Percentiles rank a stretch among this genome's conserved stretches.
These are phyloP conservation scores for Microctonus aethiopoides DNA, from an alignment of 2,888 invertebrate species.

Conservation along the genomic window DNA sequence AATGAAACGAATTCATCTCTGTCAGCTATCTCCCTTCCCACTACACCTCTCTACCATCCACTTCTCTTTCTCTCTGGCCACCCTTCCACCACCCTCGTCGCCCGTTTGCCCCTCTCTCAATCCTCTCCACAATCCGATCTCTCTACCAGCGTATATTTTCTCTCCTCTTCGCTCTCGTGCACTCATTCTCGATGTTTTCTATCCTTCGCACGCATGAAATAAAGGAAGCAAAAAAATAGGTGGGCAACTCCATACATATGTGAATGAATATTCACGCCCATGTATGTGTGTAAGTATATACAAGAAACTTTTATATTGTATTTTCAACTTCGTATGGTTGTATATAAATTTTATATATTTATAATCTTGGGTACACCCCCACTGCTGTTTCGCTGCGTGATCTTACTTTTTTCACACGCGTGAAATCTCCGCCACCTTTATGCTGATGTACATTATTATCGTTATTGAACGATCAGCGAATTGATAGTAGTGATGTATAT, in stretches of 20 bases:
- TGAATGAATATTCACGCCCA: conserved; percentile 30
- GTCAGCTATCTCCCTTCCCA: conserved; percentile 60
- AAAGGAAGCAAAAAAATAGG: conserved; percentile 4
- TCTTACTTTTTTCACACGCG: conserved; percentile 50
- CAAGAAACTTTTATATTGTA: conserved; percentile 43
- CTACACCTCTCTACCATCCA: conserved; percentile 48
- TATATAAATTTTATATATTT: conserved; percentile 32
- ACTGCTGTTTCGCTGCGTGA: conserved; percentile 42
- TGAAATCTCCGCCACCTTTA: conserved; percentile 43
- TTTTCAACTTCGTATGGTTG: conserved; percentile 17
- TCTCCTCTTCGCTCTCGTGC: conserved; percentile 28
- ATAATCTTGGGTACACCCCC: conserved; percentile 42
- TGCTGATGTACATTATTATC: conserved; percentile 21
- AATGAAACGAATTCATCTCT: conserved; percentile 70
- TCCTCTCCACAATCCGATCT: conserved; percentile 21
- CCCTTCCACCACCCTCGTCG: conserved; percentile 44
- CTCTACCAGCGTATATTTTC: conserved; percentile 15
- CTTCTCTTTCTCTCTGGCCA: conserved; percentile 40
- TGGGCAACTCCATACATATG: conserved; percentile 33
- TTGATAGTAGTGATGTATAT: conserved; percentile 13
- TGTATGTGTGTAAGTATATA: conserved; percentile 27
- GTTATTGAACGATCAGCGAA: conserved; percentile 28
- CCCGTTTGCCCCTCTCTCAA: conserved; percentile 34
- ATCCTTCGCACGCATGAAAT: conserved; percentile 59
- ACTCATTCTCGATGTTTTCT: conserved; percentile 52